phyloP scores from a whole-genome alignment of 2,797 vertebrate genomes.

The Halcyon badia region DNA sequence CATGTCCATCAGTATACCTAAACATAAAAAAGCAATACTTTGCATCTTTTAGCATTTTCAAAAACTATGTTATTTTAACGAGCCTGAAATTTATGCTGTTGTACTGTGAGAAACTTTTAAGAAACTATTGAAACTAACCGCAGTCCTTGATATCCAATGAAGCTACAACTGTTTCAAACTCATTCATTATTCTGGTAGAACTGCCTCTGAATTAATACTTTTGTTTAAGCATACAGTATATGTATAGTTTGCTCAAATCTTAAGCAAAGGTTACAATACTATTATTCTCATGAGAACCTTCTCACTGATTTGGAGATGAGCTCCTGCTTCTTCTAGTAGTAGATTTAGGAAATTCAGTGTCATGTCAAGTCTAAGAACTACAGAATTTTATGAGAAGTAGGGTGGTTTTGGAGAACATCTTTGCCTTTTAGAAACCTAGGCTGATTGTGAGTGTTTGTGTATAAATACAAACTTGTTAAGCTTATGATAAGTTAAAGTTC shows the following conservation, averaged over 20 bases:
- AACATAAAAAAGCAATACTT: not conserved
- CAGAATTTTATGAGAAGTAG: not conserved
- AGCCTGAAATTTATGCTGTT: not conserved
- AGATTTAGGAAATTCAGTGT: not conserved
- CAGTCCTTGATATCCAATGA: not conserved
- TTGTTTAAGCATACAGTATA: not conserved
- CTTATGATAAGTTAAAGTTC: not conserved
- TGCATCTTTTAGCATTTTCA: not conserved
- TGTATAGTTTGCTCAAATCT: not conserved
- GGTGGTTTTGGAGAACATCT: not conserved
- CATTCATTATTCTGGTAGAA: not conserved
- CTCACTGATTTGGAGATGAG: not conserved
- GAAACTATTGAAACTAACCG: not conserved
- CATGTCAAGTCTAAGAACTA: not conserved
- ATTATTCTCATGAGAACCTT: not conserved
- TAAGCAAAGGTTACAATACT: conserved; percentile 9
- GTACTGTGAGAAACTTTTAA: not conserved
- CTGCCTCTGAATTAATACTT: not conserved
- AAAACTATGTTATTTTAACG: not conserved
- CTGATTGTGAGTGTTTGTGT: not conserved
- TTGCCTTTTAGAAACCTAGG: not conserved
- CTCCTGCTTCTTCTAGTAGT: not conserved
- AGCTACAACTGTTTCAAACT: not conserved
- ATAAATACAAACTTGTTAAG: not conserved
- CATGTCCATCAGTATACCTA: not conserved